Base-by-base conservation (phyloP, 1,140 invertebrate species). In the Hylaeus volcanicus region DNA sequence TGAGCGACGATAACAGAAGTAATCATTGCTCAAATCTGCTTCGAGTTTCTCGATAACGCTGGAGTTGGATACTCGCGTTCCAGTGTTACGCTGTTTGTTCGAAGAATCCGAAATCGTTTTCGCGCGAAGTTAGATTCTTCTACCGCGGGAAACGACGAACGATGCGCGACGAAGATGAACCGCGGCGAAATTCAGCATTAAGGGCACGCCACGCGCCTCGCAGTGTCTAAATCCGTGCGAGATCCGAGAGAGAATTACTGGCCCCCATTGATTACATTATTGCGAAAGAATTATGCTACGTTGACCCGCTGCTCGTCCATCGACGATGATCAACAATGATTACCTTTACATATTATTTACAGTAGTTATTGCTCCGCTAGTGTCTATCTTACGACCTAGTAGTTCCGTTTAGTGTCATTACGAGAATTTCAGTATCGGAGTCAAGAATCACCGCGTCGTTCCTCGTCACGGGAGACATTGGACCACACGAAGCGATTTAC, bases 231-330 rank as follows among this genome's bases (percentile, higher is more conserved):
- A 92, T 92, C 90, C 90, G 90, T 92, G 91, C 91, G 90, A 93
- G 92, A 93, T 93, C 92, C 91, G 86, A 93, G 92, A 89, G 88
- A 93, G 89, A 93, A 93, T 93, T 93, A 93, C 92, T 93, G 93
- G 92, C 92, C 93, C 92, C 92, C 90, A 93, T 93, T 93, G 88
- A 88, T 91, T 92, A 92, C 81, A 88, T 84, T 91, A 87, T 81
- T 74, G 71, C 69, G 64, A 81, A 69, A 86, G 51, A 86, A 87
- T 86, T 76, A 86, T 76, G 61, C 81, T 86, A 84, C 39, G 71
- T 56, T 75, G 76, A 70, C 78, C 55, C 70, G 68, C 41, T 74
- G 61, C 80, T 74, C 65, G 3, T 55, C 69, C 56, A 66, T 60
- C 72, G 41, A 41, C 39, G 75, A 69, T 71, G 26, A 64, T 70